phyloP scores from a whole-genome alignment of 2,797 vertebrate genomes.

The Perodicticus potto region DNA sequence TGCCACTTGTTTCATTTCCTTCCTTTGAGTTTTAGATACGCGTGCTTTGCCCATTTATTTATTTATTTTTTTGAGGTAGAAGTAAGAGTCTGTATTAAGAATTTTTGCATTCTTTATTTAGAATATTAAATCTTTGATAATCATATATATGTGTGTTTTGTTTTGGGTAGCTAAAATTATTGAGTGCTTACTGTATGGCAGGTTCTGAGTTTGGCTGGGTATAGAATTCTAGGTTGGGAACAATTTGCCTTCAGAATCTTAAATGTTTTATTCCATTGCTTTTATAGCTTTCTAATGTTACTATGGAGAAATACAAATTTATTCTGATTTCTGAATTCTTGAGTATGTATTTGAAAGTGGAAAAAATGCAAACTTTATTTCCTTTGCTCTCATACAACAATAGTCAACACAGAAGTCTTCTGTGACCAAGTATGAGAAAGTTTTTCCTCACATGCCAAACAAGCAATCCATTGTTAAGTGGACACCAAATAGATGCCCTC shows the following conservation, averaged over 20 bases:
- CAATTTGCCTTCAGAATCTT: not conserved
- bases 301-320: not conserved
- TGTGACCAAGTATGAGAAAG: too few species aligned
- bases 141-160: not conserved
- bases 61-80: not conserved
- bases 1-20: not conserved
- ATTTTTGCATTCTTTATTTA: slow-evolving; percentile 18
- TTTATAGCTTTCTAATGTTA: not conserved
- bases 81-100: not conserved
- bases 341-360: not conserved
- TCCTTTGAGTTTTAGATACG: slow-evolving; percentile 11
- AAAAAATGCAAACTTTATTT: too few species aligned
- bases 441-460: too few species aligned
- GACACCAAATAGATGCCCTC: too few species aligned
- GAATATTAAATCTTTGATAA: not conserved
- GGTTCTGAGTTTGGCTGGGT: not conserved
- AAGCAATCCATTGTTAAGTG: too few species aligned
- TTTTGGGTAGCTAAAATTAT: not conserved
- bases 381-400: too few species aligned
- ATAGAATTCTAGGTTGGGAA: not conserved
- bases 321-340: not conserved
- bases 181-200: not conserved
- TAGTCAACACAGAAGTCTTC: too few species aligned
- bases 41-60: not conserved
- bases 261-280: not conserved